Conservation (phyloP, 2,888 invertebrate species). For the Theristus sp. region DNA sequence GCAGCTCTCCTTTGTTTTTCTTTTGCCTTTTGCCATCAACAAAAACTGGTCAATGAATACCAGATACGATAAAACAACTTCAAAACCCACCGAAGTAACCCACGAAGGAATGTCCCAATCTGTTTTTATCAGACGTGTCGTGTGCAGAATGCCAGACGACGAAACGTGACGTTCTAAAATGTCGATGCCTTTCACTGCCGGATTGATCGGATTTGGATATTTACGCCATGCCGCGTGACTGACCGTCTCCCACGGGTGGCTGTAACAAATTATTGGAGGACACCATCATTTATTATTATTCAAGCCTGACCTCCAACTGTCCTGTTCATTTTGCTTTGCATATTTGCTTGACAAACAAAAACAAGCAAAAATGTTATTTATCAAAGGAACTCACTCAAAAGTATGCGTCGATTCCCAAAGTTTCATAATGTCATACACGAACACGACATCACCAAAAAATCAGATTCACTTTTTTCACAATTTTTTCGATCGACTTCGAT, state of each 20-base stretch:
- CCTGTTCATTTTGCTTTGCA: not conserved
- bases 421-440: no score
- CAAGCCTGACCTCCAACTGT: no score
- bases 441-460: no score
- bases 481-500: no score
- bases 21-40: no score
- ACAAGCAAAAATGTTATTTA: no score
- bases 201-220: constrained; percentile 96
- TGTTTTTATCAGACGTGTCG: constrained; percentile 80
- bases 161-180: constrained; percentile 74
- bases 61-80: no score
- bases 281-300: no score
- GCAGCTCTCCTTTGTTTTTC: no score
- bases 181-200: constrained; percentile 84
- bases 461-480: no score
- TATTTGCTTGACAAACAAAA: not conserved
- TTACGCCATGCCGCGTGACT: constrained; percentile 94
- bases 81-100: constrained; percentile 81
- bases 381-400: constrained; percentile 69
- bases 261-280: constrained; percentile 37
- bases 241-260: constrained; percentile 95
- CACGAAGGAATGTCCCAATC: constrained; percentile 86
- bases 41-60: no score
- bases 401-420: constrained; percentile 85
- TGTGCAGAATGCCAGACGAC: constrained; percentile 58